Conservation (phyloP, 2,888 invertebrate genomes). For the Magallana nippona region DNA sequence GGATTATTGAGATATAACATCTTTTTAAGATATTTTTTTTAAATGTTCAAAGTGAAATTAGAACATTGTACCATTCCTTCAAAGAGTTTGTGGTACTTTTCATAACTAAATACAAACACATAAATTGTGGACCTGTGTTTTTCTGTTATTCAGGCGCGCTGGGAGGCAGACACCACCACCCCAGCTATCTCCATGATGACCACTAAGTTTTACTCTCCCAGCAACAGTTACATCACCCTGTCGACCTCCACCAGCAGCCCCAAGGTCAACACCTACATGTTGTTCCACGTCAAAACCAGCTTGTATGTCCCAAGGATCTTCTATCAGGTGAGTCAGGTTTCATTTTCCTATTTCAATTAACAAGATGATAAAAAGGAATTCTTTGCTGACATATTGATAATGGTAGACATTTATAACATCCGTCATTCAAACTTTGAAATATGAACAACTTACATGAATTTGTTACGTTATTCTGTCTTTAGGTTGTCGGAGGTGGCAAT, state of each 20-base stretch:
- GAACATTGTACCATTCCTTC: too few species aligned
- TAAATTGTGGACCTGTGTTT: neutral
- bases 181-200: slow-evolving; percentile 63
- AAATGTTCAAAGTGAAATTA: too few species aligned
- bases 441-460: too few species aligned
- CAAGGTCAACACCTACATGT: slow-evolving; percentile 92
- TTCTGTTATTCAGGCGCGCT: slow-evolving; percentile 56
- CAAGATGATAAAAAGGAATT: too few species aligned
- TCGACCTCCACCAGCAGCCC: slow-evolving; percentile 87
- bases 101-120: too few species aligned
- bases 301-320: slow-evolving; percentile 93
- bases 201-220: slow-evolving; percentile 87
- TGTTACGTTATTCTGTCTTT: neutral
- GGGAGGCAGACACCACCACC: slow-evolving; percentile 54
- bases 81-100: too few species aligned
- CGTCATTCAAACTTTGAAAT: too few species aligned
- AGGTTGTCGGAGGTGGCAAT: slow-evolving; percentile 93
- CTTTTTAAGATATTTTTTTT: too few species aligned
- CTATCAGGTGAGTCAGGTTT: slow-evolving; percentile 84
- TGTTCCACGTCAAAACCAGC: slow-evolving; percentile 95
- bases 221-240: slow-evolving; percentile 91
- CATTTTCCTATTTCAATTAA: neutral
- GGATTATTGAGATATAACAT: too few species aligned
- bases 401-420: too few species aligned
- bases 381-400: too few species aligned